Conservation (phyloP, 2,797 vertebrate species). For the Microctenopoma steveboyesi region DNA sequence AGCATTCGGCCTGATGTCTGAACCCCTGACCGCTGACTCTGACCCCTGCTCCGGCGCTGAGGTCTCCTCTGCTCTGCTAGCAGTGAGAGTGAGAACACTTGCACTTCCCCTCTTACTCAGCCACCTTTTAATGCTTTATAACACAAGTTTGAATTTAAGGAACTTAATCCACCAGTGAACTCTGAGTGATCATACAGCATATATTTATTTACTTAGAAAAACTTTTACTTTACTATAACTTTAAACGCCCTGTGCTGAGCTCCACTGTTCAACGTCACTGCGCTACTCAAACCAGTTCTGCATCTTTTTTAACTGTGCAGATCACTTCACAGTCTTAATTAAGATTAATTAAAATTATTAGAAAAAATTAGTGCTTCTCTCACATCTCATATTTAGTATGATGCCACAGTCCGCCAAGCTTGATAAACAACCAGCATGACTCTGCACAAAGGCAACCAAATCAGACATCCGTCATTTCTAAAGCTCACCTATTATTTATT, state of each 20-base stretch:
- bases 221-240: not conserved
- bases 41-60: conserved; percentile 42
- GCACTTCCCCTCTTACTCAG: conserved; percentile 56
- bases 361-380: not conserved
- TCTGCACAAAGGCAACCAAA: not conserved
- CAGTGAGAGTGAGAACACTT: conserved; percentile 59
- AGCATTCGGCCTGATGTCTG: conserved; percentile 49
- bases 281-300: too few relatives aligned
- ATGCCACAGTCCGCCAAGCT: not conserved
- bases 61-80: conserved; percentile 31
- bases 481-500: too few relatives aligned
- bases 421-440: not conserved
- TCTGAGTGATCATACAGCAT: conserved; percentile 5
- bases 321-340: too few relatives aligned
- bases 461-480: too few relatives aligned
- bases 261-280: too few relatives aligned
- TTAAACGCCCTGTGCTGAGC: not conserved
- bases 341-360: too few relatives aligned
- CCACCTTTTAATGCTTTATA: conserved; percentile 23
- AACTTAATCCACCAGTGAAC: conserved; percentile 25
- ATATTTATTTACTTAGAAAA: not conserved
- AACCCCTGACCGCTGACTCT: conserved; percentile 58
- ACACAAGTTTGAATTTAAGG: conserved; percentile 22
- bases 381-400: not conserved
- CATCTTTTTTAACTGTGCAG: not conserved